A percentile compares a stretch with the other conserved stretches of the same genome.
phyloP scores from a whole-genome alignment of 2,888 invertebrate genomes.

The Cerastis leucographa region DNA sequence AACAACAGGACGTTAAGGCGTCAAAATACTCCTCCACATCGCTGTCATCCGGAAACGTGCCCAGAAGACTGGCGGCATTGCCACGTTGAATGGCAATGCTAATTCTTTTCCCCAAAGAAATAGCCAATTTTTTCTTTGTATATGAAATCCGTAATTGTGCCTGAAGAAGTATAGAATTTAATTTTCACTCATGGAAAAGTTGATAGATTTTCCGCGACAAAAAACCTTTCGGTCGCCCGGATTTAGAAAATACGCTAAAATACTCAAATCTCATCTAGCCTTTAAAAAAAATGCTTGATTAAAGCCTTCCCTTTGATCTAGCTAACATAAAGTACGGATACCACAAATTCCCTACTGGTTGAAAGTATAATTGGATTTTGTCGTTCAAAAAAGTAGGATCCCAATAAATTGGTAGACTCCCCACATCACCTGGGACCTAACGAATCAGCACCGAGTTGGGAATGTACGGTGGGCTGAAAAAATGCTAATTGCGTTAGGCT shows the following conservation, averaged over 20 bases:
- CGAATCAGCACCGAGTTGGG: constrained; percentile 2
- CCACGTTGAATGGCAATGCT: too few relatives aligned
- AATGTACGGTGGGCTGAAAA: neutral
- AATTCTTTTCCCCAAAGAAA: too few relatives aligned
- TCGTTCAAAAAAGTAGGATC: constrained; percentile 41
- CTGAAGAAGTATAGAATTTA: neutral
- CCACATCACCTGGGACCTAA: constrained; percentile 53
- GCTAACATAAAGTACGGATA: neutral
- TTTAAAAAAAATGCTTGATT: neutral
- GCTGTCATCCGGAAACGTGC: too few relatives aligned
- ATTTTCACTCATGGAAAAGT: too few relatives aligned
- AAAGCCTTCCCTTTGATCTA: constrained; percentile 27
- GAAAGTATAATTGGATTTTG: constrained; percentile 55
- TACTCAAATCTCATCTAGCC: neutral
- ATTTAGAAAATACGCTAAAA: neutral
- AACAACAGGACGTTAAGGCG: too few relatives aligned
- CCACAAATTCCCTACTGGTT: constrained; percentile 24
- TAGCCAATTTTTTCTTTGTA: neutral
- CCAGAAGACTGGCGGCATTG: too few relatives aligned
- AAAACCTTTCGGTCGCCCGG: neutral
- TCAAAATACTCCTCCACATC: too few relatives aligned
- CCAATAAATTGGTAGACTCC: constrained; percentile 51
- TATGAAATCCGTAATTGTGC: neutral
- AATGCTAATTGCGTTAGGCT: constrained; percentile 17
- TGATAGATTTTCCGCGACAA: neutral